Base-by-base conservation (phyloP, 2,888 invertebrate species). In the Lamproptera curius region DNA sequence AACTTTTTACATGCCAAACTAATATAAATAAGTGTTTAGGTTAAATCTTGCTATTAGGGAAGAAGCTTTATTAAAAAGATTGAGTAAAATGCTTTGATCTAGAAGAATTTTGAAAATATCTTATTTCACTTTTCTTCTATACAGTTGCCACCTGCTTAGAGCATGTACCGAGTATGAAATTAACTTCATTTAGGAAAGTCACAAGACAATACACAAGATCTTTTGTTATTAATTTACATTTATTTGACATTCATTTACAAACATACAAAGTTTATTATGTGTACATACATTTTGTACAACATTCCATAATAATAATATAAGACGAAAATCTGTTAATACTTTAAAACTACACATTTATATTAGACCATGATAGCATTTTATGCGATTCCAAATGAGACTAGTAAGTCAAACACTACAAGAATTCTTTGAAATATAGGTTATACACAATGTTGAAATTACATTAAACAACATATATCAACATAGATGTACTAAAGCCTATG, bases 271-370 rank as follows among this genome's bases (percentile, higher is more conserved):
- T 73, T 70, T 62, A 66, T 64, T 61, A 61, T 55, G 73, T 72
- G 78, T 82, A 83, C 81, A 81, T 85, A 83, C 73, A 79, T 67
- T 82, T 81, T 84, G 82, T 84, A 85, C 84, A 84, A 71, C 67
- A 70, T 63, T 57, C 62, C n/a, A n/a, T 65, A 67, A 67, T 55
- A 63, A 50, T 62, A 65, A 62, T 61, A 66, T 67, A 72, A 76
- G 69, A 70, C 71, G 69, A 67, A 63, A 58, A 61, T 63, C 67
- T 75, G 78, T 83, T 82, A 84, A 81, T 79, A 80, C 70, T 76
- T 64, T 57, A 54, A 66, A 56, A 66, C 70, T 70, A 72, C 58
- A 35, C 39, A 58, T 52, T 53, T 63, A 64, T 43, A 51, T 59
- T 61, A 9, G 28, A 36, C 67, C 57, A 55, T 67, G 69, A 76